Percentiles rank a stretch among this genome's conserved stretches.
phyloP scores from a whole-genome alignment of 2,888 invertebrate species.

The Aromia moschata region DNA sequence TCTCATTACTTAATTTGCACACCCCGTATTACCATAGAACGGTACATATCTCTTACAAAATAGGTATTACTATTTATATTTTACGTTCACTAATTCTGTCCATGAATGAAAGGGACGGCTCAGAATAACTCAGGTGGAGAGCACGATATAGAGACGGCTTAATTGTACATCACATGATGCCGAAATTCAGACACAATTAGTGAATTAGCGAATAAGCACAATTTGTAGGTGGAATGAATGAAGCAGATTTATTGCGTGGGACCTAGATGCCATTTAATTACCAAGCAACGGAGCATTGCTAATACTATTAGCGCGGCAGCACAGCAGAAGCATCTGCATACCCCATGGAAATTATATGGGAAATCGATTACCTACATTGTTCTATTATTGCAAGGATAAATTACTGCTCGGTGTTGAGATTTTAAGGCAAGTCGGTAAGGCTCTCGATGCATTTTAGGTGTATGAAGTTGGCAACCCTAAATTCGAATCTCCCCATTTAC shows the following conservation, averaged over 20 bases:
- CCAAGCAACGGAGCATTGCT: not conserved
- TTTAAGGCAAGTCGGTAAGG: too few relatives aligned
- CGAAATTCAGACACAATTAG: not conserved
- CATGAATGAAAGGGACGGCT: too few relatives aligned
- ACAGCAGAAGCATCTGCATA: not conserved
- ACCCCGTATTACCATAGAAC: too few relatives aligned
- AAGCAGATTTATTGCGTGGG: not conserved
- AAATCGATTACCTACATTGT: not conserved
- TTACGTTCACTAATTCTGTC: too few relatives aligned
- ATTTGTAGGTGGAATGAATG: not conserved
- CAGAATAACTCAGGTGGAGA: not conserved
- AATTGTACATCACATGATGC: not conserved
- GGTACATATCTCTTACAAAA: too few relatives aligned
- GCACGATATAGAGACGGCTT: not conserved
- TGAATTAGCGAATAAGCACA: not conserved
- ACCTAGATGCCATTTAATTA: not conserved
- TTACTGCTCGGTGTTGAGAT: not conserved
- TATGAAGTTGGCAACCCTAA: too few relatives aligned
- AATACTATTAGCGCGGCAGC: not conserved
- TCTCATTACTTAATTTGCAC: too few relatives aligned
- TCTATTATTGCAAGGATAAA: not conserved
- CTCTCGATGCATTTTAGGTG: too few relatives aligned
- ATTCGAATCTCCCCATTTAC: too few relatives aligned
- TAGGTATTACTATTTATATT: too few relatives aligned
- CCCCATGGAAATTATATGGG: not conserved